A percentile compares a stretch with the other conserved stretches of the same genome.
phyloP scores from a whole-genome alignment of 2,888 invertebrate species.

The Clistopyga incitator region DNA sequence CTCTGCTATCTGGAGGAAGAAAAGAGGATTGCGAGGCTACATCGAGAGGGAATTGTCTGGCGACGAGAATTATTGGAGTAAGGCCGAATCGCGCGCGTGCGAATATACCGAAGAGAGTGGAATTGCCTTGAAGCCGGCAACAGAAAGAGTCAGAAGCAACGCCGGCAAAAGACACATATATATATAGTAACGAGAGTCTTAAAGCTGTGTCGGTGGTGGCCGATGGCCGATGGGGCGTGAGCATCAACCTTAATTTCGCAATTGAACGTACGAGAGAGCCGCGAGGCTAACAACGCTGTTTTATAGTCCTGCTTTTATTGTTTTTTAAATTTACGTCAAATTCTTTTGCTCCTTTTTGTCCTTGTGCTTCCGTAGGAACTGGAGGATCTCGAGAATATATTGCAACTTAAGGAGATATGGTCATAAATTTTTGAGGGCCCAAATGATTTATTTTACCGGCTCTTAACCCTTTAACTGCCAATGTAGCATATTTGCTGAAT shows the following conservation, averaged over 20 bases:
- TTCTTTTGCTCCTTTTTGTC: background rate
- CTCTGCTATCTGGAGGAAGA: background rate
- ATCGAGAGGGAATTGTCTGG: slow-evolving; percentile 39
- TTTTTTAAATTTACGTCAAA: slow-evolving; percentile 3
- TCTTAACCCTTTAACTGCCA: too few species aligned
- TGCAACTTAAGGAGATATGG: background rate
- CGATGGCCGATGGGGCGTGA: slow-evolving; percentile 43
- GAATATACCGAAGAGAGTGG: slow-evolving; percentile 66
- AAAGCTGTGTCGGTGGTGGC: slow-evolving; percentile 11
- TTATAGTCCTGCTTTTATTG: slow-evolving; percentile 10
- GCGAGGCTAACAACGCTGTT: slow-evolving; percentile 44
- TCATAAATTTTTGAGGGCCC: background rate
- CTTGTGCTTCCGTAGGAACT: background rate
- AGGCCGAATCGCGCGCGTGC: slow-evolving; percentile 67
- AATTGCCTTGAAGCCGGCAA: slow-evolving; percentile 70
- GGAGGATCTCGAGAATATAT: background rate
- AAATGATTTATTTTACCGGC: background rate
- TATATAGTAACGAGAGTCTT: background rate
- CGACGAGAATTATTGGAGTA: slow-evolving; percentile 68
- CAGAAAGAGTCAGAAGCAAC: slow-evolving; percentile 7
- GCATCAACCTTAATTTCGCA: slow-evolving; percentile 53
- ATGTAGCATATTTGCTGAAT: too few species aligned
- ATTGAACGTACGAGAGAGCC: slow-evolving; percentile 29
- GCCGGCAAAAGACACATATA: slow-evolving; percentile 5
- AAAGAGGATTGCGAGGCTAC: slow-evolving; percentile 14